A percentile compares a stretch with the other conserved stretches of the same genome.
Conservation (phyloP, 35 echinoderm and acorn worm genomes). For the Acanthaster planci region DNA sequence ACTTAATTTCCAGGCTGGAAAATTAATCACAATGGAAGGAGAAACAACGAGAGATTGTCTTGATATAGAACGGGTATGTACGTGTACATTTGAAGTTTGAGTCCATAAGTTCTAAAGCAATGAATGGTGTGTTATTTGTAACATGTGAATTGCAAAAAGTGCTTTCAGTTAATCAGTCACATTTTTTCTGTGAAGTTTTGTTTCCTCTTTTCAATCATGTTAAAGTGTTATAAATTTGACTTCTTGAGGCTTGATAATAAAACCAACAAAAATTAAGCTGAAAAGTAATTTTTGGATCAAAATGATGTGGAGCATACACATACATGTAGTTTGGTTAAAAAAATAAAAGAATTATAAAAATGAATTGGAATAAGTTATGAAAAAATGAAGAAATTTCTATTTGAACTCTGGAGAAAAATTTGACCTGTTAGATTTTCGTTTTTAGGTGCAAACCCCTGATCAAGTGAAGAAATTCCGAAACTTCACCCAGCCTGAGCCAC, state of each 20-base stretch:
- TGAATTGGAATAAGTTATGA: too few species aligned
- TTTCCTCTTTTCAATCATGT: neutral
- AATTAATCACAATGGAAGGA: constrained; percentile 85
- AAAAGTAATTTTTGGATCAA: too few species aligned
- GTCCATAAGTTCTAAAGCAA: too few species aligned
- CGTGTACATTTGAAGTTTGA: too few species aligned
- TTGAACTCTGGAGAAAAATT: too few species aligned
- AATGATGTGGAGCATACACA: too few species aligned
- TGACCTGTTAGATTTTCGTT: neutral
- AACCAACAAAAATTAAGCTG: too few species aligned
- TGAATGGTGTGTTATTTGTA: too few species aligned
- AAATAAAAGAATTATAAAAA: too few species aligned
- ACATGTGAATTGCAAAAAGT: neutral
- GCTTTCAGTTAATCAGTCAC: neutral
- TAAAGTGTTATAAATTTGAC: neutral
- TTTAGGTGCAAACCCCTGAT: constrained; percentile 87
- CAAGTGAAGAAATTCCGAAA: constrained; percentile 96
- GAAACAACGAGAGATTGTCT: constrained; percentile 91
- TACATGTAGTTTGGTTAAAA: too few species aligned
- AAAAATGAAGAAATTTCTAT: too few species aligned
- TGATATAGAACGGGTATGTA: constrained; percentile 82
- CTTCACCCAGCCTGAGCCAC: constrained; percentile 82
- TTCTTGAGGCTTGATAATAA: too few species aligned
- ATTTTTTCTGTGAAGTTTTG: neutral
- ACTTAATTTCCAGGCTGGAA: constrained; percentile 76